Base-by-base conservation (phyloP, 1,140 invertebrate genomes). In the Eriocheir sinensis region DNA sequence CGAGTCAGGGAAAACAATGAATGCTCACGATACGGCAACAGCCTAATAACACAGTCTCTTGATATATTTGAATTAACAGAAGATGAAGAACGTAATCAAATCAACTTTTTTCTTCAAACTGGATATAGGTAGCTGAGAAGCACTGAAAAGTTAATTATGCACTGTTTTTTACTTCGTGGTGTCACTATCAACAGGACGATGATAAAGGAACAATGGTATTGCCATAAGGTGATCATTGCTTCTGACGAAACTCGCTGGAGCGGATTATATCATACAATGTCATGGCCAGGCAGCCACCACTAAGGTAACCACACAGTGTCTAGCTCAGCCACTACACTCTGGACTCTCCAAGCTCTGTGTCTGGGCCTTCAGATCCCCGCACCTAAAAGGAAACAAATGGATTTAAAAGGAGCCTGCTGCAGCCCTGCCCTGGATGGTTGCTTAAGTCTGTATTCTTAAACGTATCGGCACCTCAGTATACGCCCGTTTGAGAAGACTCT, bases 311-410 rank as follows among this genome's bases (percentile, higher is more conserved):
- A 79, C 30, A 40, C 44, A 40, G 27, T 9, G 27, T 92, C 60
- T 38, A 44, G 72, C 41, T 32, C 3, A n/a, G 3, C 32, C 8
- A 27, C 60, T 94, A 94, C 17, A 94, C 93, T 79, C 44, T 94
- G 12, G 93, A 89, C 72, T 94, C 93, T 21, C 93, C 93, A 30
- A 94, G 41, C 32, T 94, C 93, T 6, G 91, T 44, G 34, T 92
- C 91, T 34, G 40, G 79, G 32, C 80, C 86, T 36, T 94, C 93
- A 30, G 53, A 38, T 81, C 88, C 93, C 32, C 93, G 53, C 38
- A 86, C 88, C 93, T 94, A 86, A 32, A 36, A 40, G 34, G 32
- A 79, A 32, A 40, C 30, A 34, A 83, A 21, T 15, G 32, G 21
- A 8, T 83, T 30, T 83, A n/a, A 83, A 83, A 21, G 30, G 21